Evolutionary conservation across 2,888 invertebrate species (phyloP).

Genomic region (Coremacera marginata): DNA sequence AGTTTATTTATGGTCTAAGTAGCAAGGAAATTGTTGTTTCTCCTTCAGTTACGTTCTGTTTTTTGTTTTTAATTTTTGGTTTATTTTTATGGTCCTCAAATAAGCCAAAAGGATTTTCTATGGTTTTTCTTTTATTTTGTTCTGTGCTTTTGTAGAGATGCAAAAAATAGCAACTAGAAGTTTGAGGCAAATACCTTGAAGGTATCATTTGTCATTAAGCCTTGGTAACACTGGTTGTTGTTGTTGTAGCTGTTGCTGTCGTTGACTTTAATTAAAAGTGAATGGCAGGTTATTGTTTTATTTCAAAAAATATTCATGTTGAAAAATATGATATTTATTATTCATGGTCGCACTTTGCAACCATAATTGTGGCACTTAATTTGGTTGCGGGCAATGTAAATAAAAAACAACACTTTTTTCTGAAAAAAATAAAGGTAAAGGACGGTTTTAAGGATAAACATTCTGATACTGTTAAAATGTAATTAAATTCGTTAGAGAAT

Average conservation of each 20-base stretch:
- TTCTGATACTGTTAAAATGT: no score
- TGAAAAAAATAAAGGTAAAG: no score
- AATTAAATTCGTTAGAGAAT: no score
- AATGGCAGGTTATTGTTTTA: conserved; percentile 19
- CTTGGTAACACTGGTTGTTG: conserved; percentile 29
- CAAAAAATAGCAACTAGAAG: background rate
- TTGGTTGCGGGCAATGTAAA: background rate
- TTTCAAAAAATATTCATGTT: background rate
- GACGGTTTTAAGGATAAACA: no score
- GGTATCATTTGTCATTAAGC: conserved; percentile 23
- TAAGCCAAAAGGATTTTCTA: background rate
- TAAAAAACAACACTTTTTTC: no score
- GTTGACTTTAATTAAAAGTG: conserved; percentile 41
- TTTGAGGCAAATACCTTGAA: background rate
- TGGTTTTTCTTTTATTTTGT: background rate
- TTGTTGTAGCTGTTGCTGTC: background rate
- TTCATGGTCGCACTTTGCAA: background rate
- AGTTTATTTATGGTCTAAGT: no score
- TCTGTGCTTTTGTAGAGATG: no score
- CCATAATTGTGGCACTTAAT: no score
- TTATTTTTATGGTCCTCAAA: background rate
- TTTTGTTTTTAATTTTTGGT: background rate
- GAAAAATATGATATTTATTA: background rate
- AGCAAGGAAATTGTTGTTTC: background rate
- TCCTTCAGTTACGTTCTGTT: background rate